Conservation (phyloP, 1,140 invertebrate genomes). For the Drosophila rufa region DNA sequence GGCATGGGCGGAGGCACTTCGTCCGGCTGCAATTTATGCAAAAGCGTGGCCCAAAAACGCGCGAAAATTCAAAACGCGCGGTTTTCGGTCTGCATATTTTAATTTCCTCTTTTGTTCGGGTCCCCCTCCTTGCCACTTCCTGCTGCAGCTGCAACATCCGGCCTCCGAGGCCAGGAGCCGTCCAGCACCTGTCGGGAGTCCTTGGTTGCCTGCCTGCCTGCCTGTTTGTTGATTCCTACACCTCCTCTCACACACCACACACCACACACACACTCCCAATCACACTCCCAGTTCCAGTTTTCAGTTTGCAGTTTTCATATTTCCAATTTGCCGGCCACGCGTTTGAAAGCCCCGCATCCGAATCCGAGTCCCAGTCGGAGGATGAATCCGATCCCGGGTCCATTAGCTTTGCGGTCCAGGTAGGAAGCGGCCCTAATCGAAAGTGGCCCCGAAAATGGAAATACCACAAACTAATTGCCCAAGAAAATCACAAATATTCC, state of each 20-base stretch:
- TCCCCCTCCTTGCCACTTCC: conserved; percentile 40
- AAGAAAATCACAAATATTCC: conserved; percentile 18
- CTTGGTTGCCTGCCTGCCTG: not conserved
- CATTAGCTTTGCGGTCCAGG: conserved; percentile 28
- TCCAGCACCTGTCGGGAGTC: conserved; percentile 9
- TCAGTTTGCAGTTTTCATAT: conserved; percentile 65
- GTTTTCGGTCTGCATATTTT: conserved; percentile 80
- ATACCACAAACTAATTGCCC: conserved; percentile 13
- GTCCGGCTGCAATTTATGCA: conserved; percentile 67
- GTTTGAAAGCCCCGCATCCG: conserved; percentile 16
- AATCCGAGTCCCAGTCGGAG: not conserved
- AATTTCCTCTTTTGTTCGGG: conserved; percentile 78
- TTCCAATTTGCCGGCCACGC: conserved; percentile 57
- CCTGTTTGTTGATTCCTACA: conserved; percentile 54
- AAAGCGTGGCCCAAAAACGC: conserved; percentile 71
- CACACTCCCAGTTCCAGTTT: conserved; percentile 27
- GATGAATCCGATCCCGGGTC: not conserved
- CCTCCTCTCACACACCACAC: not conserved
- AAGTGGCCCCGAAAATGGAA: conserved; percentile 3
- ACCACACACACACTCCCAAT: no score
- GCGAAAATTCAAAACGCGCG: conserved; percentile 82
- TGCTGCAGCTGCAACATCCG: conserved; percentile 72
- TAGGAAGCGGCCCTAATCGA: conserved; percentile 4
- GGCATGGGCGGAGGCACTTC: not conserved
- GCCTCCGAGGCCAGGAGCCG: conserved; percentile 54